Conservation (phyloP, 2,113 vertebrate species). For the Hylia prasina region DNA sequence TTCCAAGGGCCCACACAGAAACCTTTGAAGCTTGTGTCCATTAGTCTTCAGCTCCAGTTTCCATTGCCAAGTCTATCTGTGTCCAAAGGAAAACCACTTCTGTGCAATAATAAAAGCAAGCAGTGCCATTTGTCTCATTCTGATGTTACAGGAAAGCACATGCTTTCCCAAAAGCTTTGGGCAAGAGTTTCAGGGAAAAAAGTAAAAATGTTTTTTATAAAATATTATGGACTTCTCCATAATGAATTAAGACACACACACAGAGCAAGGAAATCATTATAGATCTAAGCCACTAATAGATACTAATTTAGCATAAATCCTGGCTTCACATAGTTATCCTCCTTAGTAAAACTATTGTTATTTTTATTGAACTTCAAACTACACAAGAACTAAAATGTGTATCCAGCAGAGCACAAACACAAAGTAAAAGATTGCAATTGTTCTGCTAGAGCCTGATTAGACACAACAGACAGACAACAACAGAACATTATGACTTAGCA, state of each 20-base stretch:
- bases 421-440: background rate
- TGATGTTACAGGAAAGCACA: background rate
- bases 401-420: background rate
- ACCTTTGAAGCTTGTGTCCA: constrained; percentile 1
- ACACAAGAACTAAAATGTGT: background rate
- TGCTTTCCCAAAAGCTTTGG: background rate
- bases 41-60: constrained; percentile 3
- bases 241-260: background rate
- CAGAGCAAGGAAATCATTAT: background rate
- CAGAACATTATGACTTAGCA: background rate
- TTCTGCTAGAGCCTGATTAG: background rate
- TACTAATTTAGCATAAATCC: constrained; percentile 10
- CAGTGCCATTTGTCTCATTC: background rate
- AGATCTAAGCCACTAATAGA: background rate
- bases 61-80: constrained; percentile 7
- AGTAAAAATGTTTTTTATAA: background rate
- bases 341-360: background rate
- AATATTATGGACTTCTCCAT: background rate
- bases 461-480: background rate
- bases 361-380: background rate
- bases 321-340: background rate
- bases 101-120: constrained; percentile 8
- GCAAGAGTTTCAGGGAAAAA: background rate
- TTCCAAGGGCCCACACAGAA: background rate
- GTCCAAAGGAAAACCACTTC: constrained; percentile 1